Percentiles rank a stretch among this genome's conserved stretches.
Evolutionary conservation across 2,888 invertebrate species (phyloP).

Genomic region (Amphimallon solstitiale): DNA sequence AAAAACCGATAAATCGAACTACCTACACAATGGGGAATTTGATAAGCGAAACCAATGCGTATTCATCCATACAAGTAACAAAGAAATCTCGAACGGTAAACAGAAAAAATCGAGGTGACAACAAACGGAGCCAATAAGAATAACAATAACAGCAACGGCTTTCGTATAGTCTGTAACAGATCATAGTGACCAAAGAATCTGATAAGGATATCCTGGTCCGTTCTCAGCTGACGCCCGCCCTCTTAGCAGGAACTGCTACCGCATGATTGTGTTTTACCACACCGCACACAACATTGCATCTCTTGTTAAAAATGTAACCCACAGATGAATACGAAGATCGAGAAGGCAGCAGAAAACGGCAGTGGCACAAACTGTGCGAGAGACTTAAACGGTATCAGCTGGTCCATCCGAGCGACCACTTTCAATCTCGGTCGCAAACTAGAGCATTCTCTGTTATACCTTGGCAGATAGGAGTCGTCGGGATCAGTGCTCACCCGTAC

Average conservation of each 20-base stretch:
- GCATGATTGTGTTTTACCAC: conserved; percentile 13
- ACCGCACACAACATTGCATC: not conserved
- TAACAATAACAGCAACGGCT: conserved; percentile 5
- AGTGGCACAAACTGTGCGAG: conserved; percentile 44
- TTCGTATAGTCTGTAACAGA: not conserved
- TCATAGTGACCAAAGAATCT: conserved; percentile 34
- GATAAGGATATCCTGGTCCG: conserved; percentile 50
- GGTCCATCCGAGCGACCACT: conserved; percentile 60
- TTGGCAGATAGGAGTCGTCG: conserved; percentile 55
- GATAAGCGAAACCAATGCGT: not conserved
- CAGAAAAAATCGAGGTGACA: not conserved
- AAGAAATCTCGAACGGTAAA: conserved; percentile 1
- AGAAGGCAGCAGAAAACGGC: conserved; percentile 46
- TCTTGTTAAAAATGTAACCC: too few species aligned
- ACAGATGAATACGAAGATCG: not conserved
- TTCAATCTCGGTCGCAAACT: conserved; percentile 59
- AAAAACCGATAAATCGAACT: too few species aligned
- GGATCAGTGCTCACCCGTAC: conserved; percentile 58
- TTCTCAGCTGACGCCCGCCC: conserved; percentile 39
- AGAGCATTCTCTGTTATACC: conserved; percentile 60
- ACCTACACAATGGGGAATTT: not conserved
- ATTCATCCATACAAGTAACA: not conserved
- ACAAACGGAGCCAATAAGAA: conserved; percentile 11
- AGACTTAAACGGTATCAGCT: conserved; percentile 53
- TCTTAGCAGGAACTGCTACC: conserved; percentile 56